phyloP scores from a whole-genome alignment of 2,113 vertebrate species.

The Neodontobutis hainanensis region DNA sequence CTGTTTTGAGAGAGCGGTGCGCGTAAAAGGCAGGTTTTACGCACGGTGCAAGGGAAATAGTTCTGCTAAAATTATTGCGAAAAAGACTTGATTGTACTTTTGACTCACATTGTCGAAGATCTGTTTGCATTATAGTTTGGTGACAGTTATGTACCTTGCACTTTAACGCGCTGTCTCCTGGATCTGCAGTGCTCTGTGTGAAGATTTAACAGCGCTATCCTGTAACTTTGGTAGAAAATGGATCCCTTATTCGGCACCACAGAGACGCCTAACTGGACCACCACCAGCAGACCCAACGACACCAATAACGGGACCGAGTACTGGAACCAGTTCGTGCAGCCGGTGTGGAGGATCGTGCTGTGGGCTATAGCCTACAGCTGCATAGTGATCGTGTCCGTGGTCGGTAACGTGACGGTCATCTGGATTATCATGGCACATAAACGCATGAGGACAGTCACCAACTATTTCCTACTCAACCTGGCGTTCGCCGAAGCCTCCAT shows the following conservation, averaged over 20 bases:
- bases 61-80: neutral
- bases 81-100: neutral
- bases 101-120: neutral
- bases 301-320: conserved; percentile 58
- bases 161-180: neutral
- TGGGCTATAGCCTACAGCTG: conserved; percentile 90
- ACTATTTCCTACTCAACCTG: conserved; percentile 95
- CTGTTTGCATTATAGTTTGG: neutral
- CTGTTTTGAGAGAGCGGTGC: neutral
- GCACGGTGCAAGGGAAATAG: conserved; percentile 9
- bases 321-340: conserved; percentile 90
- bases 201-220: conserved; percentile 1
- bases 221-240: conserved; percentile 49
- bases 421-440: conserved; percentile 98
- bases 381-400: conserved; percentile 90
- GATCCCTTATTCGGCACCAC: conserved; percentile 72
- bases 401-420: conserved; percentile 92
- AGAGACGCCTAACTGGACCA: conserved; percentile 54
- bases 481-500: conserved; percentile 95
- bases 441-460: conserved; percentile 97
- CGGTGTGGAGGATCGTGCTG: conserved; percentile 90
- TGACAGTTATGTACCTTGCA: neutral
- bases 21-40: conserved; percentile 52
- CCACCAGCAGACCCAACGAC: conserved; percentile 55
- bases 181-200: neutral